Conservation (phyloP, 2,797 vertebrate genomes). For the Odontamblyopus lacepedii region DNA sequence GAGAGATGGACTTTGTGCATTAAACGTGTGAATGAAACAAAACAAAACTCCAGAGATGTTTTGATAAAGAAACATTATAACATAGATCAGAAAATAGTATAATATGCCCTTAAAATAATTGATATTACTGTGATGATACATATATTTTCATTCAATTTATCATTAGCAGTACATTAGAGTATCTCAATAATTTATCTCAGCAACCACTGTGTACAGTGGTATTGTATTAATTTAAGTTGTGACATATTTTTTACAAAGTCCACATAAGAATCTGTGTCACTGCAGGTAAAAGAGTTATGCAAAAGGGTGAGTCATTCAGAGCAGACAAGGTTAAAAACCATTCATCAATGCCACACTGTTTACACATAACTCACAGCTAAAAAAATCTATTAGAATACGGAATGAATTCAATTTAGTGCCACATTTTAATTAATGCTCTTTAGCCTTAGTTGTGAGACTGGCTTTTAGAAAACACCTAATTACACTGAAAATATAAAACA, state of each 20-base stretch:
- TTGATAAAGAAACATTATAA: too few relatives aligned
- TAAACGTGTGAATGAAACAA: too few relatives aligned
- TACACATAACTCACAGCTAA: background rate
- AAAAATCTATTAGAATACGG: background rate
- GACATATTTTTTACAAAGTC: background rate
- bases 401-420: background rate
- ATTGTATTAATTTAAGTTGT: background rate
- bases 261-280: background rate
- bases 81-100: too few relatives aligned
- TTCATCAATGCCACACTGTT: background rate
- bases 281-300: background rate
- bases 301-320: slow-evolving; percentile 6
- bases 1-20: too few relatives aligned
- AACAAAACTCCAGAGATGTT: too few relatives aligned
- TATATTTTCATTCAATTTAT: background rate
- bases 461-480: background rate
- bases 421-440: slow-evolving; percentile 19
- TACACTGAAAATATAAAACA: slow-evolving; percentile 21
- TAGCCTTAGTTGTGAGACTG: background rate
- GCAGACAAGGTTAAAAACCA: slow-evolving; percentile 3
- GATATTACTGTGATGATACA: background rate
- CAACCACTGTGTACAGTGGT: background rate
- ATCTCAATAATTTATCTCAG: background rate
- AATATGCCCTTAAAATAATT: too few relatives aligned
- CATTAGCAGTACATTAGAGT: background rate